Percentiles rank a stretch among this genome's conserved stretches.
These are phyloP conservation scores for Euplexia lucipara DNA, from an alignment of 2,888 invertebrate species.

Conservation along the genomic window DNA sequence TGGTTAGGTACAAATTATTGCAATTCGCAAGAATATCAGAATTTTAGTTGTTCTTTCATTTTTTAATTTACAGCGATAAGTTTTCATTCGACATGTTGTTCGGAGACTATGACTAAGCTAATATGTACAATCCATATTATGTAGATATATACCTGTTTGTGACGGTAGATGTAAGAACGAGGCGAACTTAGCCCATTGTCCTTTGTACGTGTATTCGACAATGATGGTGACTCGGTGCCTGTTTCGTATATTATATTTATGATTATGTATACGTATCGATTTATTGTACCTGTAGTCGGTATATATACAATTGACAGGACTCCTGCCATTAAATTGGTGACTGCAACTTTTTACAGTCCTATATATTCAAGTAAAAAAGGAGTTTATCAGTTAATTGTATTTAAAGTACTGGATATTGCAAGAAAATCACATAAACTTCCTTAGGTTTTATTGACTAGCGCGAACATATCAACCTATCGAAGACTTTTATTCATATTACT, in stretches of 20 bases:
- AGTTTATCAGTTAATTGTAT: too few species aligned
- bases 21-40: not conserved
- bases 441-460: too few species aligned
- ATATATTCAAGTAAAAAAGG: too few species aligned
- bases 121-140: constrained; percentile 1
- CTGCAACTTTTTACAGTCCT: not conserved
- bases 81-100: not conserved
- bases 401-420: too few species aligned
- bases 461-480: too few species aligned
- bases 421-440: too few species aligned
- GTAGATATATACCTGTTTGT: constrained; percentile 34
- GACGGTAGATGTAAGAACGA: constrained; percentile 33
- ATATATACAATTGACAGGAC: constrained; percentile 39
- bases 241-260: constrained; percentile 7
- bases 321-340: constrained; percentile 1
- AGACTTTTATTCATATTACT: too few species aligned
- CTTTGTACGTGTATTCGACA: constrained; percentile 47
- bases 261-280: constrained; percentile 20
- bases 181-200: constrained; percentile 50
- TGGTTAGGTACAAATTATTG: not conserved
- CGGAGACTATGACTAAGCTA: constrained; percentile 18
- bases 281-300: constrained; percentile 6
- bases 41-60: not conserved
- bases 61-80: not conserved
- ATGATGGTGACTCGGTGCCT: constrained; percentile 21